Evolutionary conservation across 2,888 invertebrate genomes (phyloP).

Genomic region (Scaptomyza flava): DNA sequence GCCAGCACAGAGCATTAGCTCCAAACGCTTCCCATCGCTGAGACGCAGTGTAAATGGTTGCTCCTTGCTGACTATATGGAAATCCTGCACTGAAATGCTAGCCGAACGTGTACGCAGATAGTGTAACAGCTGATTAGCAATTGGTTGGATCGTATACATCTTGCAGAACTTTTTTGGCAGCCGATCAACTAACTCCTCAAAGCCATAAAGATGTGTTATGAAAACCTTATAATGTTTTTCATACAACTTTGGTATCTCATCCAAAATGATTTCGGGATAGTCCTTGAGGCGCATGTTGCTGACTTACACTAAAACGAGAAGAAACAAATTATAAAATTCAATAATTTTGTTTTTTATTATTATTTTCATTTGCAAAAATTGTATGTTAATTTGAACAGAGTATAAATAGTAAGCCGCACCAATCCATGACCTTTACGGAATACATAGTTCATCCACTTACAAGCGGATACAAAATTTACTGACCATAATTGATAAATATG

Average conservation of each 20-base stretch:
- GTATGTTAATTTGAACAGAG: background rate
- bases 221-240: constrained; percentile 53
- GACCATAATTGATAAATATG: constrained; percentile 50
- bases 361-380: background rate
- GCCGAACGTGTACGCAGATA: constrained; percentile 45
- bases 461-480: constrained; percentile 52
- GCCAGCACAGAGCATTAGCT: constrained; percentile 64
- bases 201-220: constrained; percentile 45
- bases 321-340: background rate
- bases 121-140: constrained; percentile 48
- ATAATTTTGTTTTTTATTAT: too few species aligned
- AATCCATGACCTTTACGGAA: constrained; percentile 36
- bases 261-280: constrained; percentile 57
- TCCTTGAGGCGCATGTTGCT: constrained; percentile 56
- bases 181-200: constrained; percentile 38
- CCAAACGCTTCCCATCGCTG: constrained; percentile 49
- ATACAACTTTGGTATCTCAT: constrained; percentile 61
- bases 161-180: constrained; percentile 58
- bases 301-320: constrained; percentile 5
- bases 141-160: constrained; percentile 61
- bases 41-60: constrained; percentile 49
- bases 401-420: background rate
- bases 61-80: constrained; percentile 39
- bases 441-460: constrained; percentile 12
- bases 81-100: constrained; percentile 37